phyloP scores from a whole-genome alignment of 2,888 invertebrate genomes.

The Oxycera nigricornis region DNA sequence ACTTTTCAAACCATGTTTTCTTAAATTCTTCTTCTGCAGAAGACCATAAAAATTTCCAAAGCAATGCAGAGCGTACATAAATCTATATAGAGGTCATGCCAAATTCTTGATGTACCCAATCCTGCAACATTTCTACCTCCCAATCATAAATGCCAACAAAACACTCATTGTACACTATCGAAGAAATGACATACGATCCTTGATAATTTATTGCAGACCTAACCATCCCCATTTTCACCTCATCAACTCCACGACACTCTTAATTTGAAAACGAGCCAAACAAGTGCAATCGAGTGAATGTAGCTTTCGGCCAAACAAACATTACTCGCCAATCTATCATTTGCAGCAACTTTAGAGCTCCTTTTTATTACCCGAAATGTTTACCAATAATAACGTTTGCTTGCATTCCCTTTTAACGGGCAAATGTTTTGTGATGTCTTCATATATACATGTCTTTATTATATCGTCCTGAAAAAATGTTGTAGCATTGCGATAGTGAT shows the following conservation, averaged over 20 bases:
- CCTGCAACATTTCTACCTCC: too few relatives aligned
- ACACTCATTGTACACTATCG: too few relatives aligned
- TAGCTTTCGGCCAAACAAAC: not conserved
- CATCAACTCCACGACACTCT: not conserved
- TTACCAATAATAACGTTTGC: not conserved
- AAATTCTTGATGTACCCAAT: too few relatives aligned
- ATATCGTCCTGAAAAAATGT: not conserved
- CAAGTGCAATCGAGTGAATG: not conserved
- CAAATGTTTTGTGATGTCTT: too few relatives aligned
- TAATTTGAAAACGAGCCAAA: not conserved
- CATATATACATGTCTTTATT: not conserved
- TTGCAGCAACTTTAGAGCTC: not conserved
- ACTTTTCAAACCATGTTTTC: too few relatives aligned
- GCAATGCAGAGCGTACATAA: too few relatives aligned
- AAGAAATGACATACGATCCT: too few relatives aligned
- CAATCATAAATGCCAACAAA: too few relatives aligned
- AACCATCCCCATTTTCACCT: not conserved
- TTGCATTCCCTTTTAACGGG: not conserved
- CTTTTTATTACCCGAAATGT: not conserved
- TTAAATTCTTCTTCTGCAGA: too few relatives aligned
- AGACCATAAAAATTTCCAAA: too few relatives aligned
- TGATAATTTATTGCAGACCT: too few relatives aligned
- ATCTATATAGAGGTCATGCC: too few relatives aligned
- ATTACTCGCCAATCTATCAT: constrained; percentile 2
- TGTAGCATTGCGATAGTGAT: not conserved